Evolutionary conservation across 2,888 invertebrate species (phyloP), one percentile per base, ranked within the genome.

Genomic region (Chrysolina oricalcia): DNA sequence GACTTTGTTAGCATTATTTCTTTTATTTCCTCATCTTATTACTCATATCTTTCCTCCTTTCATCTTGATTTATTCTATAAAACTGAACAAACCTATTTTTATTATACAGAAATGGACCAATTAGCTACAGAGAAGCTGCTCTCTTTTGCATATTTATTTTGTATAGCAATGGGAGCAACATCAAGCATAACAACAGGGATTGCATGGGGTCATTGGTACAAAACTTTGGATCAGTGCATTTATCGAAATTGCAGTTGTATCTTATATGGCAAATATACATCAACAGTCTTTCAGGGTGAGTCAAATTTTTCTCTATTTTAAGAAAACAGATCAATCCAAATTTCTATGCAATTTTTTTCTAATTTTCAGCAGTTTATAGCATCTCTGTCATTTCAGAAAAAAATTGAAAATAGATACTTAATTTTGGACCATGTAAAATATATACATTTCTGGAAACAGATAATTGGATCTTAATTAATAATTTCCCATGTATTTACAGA

Each of bases 171-270:
- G 66, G 88, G 88, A 11, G 84, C 85, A 19, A 84, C 83, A 27
- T 84, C 87, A 0, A 87, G 87, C 72, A 89, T 92, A 76, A 91
- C 91, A 64, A 86, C 90, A 43, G 93, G 92, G 4, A 90, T 94
- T 71, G 92, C 92, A 0, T 94, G 93, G 91, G 90, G 92, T 63
- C 93, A 94, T 85, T 94, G 94, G 94, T 90, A 91, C 64, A 89
- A 90, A 19, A 93, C 93, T 0, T 87, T 94, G 2, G 93, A 94
- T 82, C 91, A 92, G 63, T 94, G 94, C 81, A 90, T 91, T 0
- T 92, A 93, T 81, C 91, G 91, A 5, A 93, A 93, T 83, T 94
- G 94, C 83, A 94, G 93, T 56, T 94, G 94, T 82, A 92, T 93
- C 81, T 89, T 94, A 50, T 93, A 92, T 85, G 93, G 93, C 2